Conservation (phyloP, 2,113 vertebrate species). For the Cyrtonyx montezumae region DNA sequence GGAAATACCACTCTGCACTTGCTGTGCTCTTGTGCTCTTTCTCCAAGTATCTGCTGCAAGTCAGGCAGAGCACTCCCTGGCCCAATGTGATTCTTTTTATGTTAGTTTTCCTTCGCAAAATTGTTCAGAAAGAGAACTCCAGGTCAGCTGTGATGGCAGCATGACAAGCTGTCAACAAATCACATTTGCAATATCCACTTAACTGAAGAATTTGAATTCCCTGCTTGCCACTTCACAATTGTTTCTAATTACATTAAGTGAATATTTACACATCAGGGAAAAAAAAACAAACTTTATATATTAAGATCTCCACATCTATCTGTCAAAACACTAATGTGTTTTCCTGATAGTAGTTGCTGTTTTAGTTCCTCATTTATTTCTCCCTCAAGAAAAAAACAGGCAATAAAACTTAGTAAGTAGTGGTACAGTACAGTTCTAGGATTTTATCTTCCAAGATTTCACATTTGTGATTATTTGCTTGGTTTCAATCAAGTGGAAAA, state of each 20-base stretch:
- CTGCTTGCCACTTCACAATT: conserved; percentile 1
- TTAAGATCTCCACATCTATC: conserved; percentile 13
- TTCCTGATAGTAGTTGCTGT: conserved; percentile 15
- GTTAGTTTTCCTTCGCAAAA: not conserved
- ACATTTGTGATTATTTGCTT: conserved; percentile 1
- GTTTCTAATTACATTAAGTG: conserved; percentile 54
- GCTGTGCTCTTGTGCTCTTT: not conserved
- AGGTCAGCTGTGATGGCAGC: conserved; percentile 18
- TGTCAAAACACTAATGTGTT: conserved; percentile 34
- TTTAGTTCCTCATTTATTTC: not conserved
- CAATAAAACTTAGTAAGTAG: conserved; percentile 30
- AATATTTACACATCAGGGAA: conserved; percentile 24
- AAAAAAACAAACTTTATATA: not conserved
- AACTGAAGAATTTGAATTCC: conserved; percentile 32
- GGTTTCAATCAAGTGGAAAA: not conserved
- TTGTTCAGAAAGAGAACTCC: not conserved
- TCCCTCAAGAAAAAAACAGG: conserved; percentile 24
- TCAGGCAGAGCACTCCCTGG: not conserved
- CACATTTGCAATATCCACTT: not conserved
- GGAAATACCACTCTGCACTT: not conserved
- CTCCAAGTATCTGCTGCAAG: not conserved
- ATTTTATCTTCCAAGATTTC: conserved; percentile 15
- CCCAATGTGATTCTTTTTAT: not conserved
- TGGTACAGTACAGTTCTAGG: not conserved
- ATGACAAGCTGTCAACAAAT: conserved; percentile 36